Evolutionary conservation across 2,888 invertebrate genomes (phyloP), one percentile per base, ranked within the genome.

Genomic region (Papilio protenor): DNA sequence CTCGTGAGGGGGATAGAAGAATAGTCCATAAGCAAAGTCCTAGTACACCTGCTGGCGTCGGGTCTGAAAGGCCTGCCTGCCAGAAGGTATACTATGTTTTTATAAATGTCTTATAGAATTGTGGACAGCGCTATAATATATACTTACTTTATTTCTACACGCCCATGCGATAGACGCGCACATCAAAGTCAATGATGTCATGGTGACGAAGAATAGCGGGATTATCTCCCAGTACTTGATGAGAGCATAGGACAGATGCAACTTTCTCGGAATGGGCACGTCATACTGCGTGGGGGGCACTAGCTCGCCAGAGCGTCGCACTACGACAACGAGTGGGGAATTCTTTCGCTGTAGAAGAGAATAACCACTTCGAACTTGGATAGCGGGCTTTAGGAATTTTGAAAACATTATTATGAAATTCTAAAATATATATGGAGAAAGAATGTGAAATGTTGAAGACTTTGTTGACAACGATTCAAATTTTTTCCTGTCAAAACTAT

Each of bases 281-380:
- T 93, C 92, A 81, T 94, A 94, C 84, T 94, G 94, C n/a, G 77
- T 80, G 0, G 89, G 86, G 0, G 92, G 92, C 1, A 94, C 64
- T 21, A 87, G 16, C 21, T 85, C 83, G 16, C 81, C 81, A 10
- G 57, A 49, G 21, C 78, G 74, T 27, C 81, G 76, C 21, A 77
- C 61, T 57, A 77, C 49, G 0, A 77, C 40, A 8, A 33, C 71
- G 4, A 57, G 77, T 6, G 64, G 18, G 1, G 73, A 74, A 12
- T 81, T 81, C 14, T 84, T 81, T 79, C 73, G 75, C 18, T 66
- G 77, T 14, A 81, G 47, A 23, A 81, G 52, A 61, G 27, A 64
- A 40, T 45, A 10, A 73, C 73, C 57, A 66, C 75, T 5, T 45
- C 73, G 66, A 1, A 73, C 5, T 73, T 76, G 78, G 75, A 71